phyloP scores from a whole-genome alignment of 1,140 invertebrate species.

The Myzus persicae region DNA sequence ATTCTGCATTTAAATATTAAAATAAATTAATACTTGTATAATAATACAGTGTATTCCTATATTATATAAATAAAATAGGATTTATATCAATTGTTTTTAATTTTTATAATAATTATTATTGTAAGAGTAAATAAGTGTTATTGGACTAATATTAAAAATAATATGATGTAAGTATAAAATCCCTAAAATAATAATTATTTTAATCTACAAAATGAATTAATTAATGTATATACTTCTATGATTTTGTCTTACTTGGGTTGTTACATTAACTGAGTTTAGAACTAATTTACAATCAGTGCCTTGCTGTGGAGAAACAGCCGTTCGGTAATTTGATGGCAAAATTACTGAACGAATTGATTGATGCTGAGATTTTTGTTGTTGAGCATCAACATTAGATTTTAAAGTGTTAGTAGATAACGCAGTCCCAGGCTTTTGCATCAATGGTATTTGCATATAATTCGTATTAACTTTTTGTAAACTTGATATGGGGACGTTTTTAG shows the following conservation, averaged over 20 bases:
- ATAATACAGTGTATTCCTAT: not conserved
- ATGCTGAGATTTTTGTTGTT: slow-evolving; percentile 31
- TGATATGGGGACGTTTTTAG: slow-evolving; percentile 41
- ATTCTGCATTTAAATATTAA: not conserved
- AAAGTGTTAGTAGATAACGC: not conserved
- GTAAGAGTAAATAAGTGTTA: not conserved
- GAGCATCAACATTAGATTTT: slow-evolving; percentile 20
- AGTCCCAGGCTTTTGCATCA: slow-evolving; percentile 5
- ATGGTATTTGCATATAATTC: slow-evolving; percentile 55
- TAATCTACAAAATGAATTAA: not conserved
- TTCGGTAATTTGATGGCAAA: slow-evolving; percentile 42
- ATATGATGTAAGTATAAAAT: not conserved
- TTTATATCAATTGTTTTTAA: not conserved
- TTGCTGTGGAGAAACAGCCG: not conserved
- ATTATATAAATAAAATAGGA: not conserved
- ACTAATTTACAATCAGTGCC: slow-evolving; percentile 40
- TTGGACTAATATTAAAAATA: not conserved
- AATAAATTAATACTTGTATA: not conserved
- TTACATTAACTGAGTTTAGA: slow-evolving; percentile 30
- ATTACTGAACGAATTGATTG: slow-evolving; percentile 42
- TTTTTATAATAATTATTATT: not conserved
- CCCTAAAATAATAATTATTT: not conserved
- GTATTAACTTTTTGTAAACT: slow-evolving; percentile 34
- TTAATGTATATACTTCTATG: not conserved
- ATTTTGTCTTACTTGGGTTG: slow-evolving; percentile 24